These are phyloP conservation scores for Pollenia labialis DNA, from an alignment of 2,888 invertebrate genomes.

Conservation along the genomic window DNA sequence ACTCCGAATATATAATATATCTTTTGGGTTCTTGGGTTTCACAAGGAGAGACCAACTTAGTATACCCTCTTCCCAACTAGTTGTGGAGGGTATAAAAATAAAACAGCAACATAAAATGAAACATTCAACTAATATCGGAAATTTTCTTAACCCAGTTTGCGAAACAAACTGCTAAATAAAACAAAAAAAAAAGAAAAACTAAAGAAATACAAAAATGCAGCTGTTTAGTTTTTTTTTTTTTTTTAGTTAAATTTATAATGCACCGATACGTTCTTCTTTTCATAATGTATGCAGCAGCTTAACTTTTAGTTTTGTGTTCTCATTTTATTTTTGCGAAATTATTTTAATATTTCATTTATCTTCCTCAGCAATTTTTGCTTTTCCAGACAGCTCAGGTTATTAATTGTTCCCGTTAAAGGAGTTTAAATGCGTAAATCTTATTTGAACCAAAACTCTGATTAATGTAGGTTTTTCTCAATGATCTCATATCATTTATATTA, in stretches of 20 bases:
- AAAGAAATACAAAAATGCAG: slow-evolving; percentile 39
- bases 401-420: slow-evolving; percentile 59
- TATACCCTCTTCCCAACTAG: too few relatives aligned
- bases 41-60: too few relatives aligned
- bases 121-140: slow-evolving; percentile 26
- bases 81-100: background rate
- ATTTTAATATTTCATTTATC: slow-evolving; percentile 67
- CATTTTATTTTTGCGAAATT: slow-evolving; percentile 17
- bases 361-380: slow-evolving; percentile 66
- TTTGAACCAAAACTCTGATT: slow-evolving; percentile 44
- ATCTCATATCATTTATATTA: background rate
- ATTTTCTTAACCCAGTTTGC: slow-evolving; percentile 59
- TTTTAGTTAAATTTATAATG: slow-evolving; percentile 36
- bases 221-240: slow-evolving; percentile 41
- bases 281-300: slow-evolving; percentile 60
- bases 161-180: background rate
- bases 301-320: slow-evolving; percentile 38
- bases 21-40: too few relatives aligned
- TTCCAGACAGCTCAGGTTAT: slow-evolving; percentile 68
- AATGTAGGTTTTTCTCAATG: slow-evolving; percentile 14
- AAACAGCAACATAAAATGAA: slow-evolving; percentile 15
- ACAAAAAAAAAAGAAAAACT: background rate
- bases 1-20: too few relatives aligned
- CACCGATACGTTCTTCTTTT: slow-evolving; percentile 10
- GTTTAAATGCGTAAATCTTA: slow-evolving; percentile 56